Evolutionary conservation across 2,113 vertebrate species (phyloP), one percentile per base, ranked within the genome.

Genomic region (Romanogobio albipinnatus): DNA sequence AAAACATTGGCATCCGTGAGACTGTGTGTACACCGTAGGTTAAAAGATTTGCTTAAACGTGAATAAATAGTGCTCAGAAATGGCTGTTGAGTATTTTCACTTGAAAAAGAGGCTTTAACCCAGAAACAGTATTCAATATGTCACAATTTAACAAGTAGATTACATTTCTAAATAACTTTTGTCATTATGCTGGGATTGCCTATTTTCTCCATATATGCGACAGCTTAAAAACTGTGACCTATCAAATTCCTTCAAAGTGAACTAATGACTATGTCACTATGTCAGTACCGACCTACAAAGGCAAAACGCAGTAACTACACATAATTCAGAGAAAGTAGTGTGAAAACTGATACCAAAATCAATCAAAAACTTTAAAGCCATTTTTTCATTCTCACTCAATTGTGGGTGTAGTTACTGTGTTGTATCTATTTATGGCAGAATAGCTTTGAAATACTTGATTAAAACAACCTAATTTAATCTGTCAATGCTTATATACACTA

Each of bases 401-500:
- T 43, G 22, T 47, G n/a, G 43, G 22, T 49, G 11, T 24, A 49
- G 43, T 45, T 24, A 73, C 5, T 15, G 43, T 62, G 59, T 74
- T 74, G 15, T 47, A 6, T 14, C 43, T 74, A 49, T 74, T 14
- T 26, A 74, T 49, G 43, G n/a, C 43, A 74, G 43, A 49, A 61
- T 61, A 68, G 61, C 26, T 29, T 51, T 68, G 33, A 81, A 51
- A 51, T 49, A 66, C 53, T 36, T 77, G 36, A 49, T 68, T 29
- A 49, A 81, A 81, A 66, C 78, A 81, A 49, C 45, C 43, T 81
- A 10, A 24, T 66, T 68, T 45, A 22, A 75, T 51, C 24, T 17
- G 51, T 76, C 47, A 4, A 22, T 49, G 78, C 64, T 66, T 66
- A 64, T 51, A 24, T 81, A 81, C 78, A 81, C 15, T 36, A 43